These are phyloP conservation scores for Julus scandinavius DNA, from an alignment of 2,888 invertebrate species.

Conservation along the genomic window DNA sequence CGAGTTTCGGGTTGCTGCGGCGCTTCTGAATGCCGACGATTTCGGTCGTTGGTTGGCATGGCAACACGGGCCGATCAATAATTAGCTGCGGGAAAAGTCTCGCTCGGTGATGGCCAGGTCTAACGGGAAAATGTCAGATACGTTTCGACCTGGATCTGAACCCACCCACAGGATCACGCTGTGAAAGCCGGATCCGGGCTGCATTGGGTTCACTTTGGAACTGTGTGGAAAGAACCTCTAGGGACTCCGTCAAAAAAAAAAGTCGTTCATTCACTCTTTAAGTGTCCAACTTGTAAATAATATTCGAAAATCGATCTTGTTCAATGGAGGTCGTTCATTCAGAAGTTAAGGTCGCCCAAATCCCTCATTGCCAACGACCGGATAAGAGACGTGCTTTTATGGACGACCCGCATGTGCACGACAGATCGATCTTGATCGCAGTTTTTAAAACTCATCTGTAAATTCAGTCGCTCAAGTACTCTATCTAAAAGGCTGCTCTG, in stretches of 20 bases:
- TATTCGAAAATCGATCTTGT: neutral
- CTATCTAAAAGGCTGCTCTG: neutral
- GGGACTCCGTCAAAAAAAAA: neutral
- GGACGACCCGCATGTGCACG: neutral
- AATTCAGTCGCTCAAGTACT: too few relatives aligned
- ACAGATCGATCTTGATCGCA: neutral
- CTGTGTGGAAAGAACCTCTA: neutral
- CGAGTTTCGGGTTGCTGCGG: neutral
- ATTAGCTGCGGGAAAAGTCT: slow-evolving; percentile 30
- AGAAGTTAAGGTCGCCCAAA: too few relatives aligned
- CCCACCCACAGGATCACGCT: slow-evolving; percentile 4
- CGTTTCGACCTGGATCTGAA: neutral
- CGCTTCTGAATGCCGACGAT: neutral
- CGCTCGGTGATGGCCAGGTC: neutral
- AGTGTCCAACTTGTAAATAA: neutral
- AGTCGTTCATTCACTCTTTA: neutral
- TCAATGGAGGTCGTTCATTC: neutral
- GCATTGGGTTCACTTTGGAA: neutral
- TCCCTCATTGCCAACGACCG: too few relatives aligned
- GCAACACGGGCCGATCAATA: slow-evolving; percentile 21
- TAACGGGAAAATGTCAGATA: neutral
- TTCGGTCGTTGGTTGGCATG: slow-evolving; percentile 15
- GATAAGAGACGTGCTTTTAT: neutral
- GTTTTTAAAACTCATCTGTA: neutral
- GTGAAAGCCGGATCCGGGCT: neutral